Evolutionary conservation across 2,888 invertebrate genomes (phyloP).

Genomic region (Listrodromus nycthemerus): DNA sequence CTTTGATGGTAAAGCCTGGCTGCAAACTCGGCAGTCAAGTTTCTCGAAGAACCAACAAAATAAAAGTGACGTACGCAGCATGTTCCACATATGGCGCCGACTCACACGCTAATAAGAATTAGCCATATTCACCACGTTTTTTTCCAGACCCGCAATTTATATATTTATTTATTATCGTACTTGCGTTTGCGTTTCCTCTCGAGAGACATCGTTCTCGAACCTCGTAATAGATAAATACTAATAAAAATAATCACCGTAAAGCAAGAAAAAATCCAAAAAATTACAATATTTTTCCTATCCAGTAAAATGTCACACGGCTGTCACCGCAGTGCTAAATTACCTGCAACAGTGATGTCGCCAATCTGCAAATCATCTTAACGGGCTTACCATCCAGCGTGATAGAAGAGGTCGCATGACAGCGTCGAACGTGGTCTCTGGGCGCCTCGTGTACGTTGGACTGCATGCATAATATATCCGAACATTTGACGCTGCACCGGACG

Average conservation of each 20-base stretch:
- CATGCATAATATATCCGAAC: slow-evolving; percentile 15
- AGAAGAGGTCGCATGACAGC: neutral
- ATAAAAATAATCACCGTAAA: neutral
- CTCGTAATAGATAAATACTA: too few relatives aligned
- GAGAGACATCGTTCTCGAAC: too few relatives aligned
- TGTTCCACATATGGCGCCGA: too few relatives aligned
- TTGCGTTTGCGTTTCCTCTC: too few relatives aligned
- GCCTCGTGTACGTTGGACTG: neutral
- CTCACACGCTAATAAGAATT: too few relatives aligned
- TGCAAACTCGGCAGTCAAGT: neutral
- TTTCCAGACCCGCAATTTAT: too few relatives aligned
- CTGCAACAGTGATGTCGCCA: neutral
- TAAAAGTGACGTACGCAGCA: too few relatives aligned
- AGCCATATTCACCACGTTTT: too few relatives aligned
- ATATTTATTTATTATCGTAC: too few relatives aligned
- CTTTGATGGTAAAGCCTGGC: neutral
- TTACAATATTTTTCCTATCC: neutral
- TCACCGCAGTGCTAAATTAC: neutral
- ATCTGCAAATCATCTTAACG: neutral
- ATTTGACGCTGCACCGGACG: slow-evolving; percentile 3
- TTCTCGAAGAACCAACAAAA: neutral
- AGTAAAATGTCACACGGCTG: neutral
- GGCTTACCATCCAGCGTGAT: neutral
- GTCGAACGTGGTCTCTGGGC: neutral
- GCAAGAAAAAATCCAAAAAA: neutral